phyloP scores from a whole-genome alignment of 35 echinoderm and acorn worm species.

The Apostichopus californicus region DNA sequence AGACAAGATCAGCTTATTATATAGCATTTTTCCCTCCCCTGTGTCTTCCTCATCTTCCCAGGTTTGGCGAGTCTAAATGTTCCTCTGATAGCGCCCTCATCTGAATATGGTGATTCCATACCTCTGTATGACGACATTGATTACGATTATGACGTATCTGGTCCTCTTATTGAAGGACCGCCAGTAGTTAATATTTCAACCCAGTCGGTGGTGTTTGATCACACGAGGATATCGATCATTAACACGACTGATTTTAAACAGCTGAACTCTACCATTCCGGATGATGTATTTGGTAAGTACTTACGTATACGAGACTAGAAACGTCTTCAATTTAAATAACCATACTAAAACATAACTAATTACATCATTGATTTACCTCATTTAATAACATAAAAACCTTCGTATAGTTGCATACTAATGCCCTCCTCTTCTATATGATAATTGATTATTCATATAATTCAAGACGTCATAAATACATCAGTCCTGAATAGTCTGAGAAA shows the following conservation, averaged over 20 bases:
- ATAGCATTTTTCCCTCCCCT: too few relatives aligned
- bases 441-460: too few relatives aligned
- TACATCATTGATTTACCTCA: not conserved
- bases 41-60: not conserved
- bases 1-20: too few relatives aligned
- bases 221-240: not conserved
- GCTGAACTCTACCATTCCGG: not conserved
- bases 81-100: not conserved
- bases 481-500: too few relatives aligned
- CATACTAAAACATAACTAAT: not conserved
- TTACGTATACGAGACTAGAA: not conserved
- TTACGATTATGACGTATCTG: not conserved
- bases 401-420: too few relatives aligned
- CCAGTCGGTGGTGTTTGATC: not conserved
- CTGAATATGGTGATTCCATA: not conserved
- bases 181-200: not conserved
- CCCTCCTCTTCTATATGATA: too few relatives aligned
- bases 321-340: too few relatives aligned
- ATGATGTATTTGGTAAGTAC: constrained; percentile 11
- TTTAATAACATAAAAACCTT: too few relatives aligned
- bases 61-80: not conserved
- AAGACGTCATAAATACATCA: too few relatives aligned
- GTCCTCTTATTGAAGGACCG: not conserved
- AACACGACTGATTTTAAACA: not conserved
- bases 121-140: not conserved